Evolutionary conservation across 2,797 vertebrate genomes (phyloP).

Genomic region (Fratercula arctica): DNA sequence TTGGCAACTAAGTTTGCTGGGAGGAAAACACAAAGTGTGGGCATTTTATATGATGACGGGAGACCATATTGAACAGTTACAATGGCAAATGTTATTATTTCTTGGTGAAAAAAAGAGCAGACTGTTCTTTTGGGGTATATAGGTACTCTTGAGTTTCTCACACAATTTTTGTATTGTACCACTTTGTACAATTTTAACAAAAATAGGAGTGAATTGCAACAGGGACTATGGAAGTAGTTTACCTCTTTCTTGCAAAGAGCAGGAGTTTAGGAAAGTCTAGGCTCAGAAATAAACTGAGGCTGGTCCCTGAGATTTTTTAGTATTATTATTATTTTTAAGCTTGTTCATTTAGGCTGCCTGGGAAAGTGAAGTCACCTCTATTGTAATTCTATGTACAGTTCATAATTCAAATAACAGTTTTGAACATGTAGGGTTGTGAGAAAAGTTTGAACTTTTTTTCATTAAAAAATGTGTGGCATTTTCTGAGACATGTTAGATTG

Average conservation of each 20-base stretch:
- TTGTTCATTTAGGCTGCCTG: constrained; percentile 42
- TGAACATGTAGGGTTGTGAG: constrained; percentile 56
- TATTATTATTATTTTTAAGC: background rate
- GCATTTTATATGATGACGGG: background rate
- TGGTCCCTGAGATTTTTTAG: background rate
- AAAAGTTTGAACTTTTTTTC: constrained; percentile 66
- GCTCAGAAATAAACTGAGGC: background rate
- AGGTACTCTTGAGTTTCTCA: background rate
- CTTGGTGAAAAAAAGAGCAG: background rate
- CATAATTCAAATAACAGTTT: constrained; percentile 28
- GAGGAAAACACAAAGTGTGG: background rate
- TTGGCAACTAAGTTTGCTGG: background rate
- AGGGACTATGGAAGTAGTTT: background rate
- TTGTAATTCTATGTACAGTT: background rate
- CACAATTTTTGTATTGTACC: background rate
- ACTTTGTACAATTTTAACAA: background rate
- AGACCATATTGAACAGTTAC: background rate
- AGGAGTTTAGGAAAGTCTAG: background rate
- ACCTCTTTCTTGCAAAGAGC: background rate
- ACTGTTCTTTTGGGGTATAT: background rate
- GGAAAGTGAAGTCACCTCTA: constrained; percentile 40
- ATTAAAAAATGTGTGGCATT: constrained; percentile 57
- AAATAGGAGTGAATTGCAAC: background rate
- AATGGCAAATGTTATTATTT: background rate
- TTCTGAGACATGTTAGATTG: constrained; percentile 23